phyloP scores from a whole-genome alignment of 2,888 invertebrate genomes.

The Belgica antarctica region DNA sequence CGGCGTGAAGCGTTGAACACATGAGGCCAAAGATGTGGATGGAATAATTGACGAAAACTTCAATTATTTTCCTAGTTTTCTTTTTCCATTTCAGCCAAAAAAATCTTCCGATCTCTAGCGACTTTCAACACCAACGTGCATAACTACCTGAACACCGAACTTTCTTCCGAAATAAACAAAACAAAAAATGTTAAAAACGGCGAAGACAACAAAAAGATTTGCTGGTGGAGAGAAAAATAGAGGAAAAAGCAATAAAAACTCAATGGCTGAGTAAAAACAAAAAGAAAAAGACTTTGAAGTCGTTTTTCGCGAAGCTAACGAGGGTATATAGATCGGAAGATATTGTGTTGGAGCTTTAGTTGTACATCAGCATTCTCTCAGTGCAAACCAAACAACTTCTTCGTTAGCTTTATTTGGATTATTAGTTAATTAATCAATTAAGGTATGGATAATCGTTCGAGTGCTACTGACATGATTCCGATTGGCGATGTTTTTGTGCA shows the following conservation, averaged over 20 bases:
- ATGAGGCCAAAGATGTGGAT: neutral
- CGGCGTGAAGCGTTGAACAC: neutral
- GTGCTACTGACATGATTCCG: neutral
- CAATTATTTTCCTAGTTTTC: slow-evolving; percentile 9
- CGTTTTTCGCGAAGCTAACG: slow-evolving; percentile 34
- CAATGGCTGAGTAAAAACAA: slow-evolving; percentile 25
- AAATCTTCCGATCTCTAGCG: neutral
- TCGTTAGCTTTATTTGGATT: slow-evolving; percentile 8
- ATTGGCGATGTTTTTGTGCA: too few species aligned
- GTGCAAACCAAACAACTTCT: slow-evolving; percentile 26
- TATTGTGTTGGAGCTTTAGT: slow-evolving; percentile 42
- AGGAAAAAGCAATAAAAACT: slow-evolving; percentile 34
- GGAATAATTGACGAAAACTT: slow-evolving; percentile 2
- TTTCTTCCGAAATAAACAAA: neutral
- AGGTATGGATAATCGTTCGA: slow-evolving; percentile 8
- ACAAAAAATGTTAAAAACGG: neutral
- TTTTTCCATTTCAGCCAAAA: neutral
- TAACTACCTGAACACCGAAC: too few species aligned
- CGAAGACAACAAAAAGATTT: neutral
- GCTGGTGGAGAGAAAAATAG: neutral
- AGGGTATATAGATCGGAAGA: slow-evolving; percentile 43
- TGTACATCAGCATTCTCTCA: slow-evolving; percentile 37
- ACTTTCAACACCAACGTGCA: neutral
- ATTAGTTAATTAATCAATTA: slow-evolving; percentile 31
- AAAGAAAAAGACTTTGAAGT: slow-evolving; percentile 30